These are phyloP conservation scores for Petromus typicus DNA, from an alignment of 2,113 vertebrate species.

Conservation along the genomic window DNA sequence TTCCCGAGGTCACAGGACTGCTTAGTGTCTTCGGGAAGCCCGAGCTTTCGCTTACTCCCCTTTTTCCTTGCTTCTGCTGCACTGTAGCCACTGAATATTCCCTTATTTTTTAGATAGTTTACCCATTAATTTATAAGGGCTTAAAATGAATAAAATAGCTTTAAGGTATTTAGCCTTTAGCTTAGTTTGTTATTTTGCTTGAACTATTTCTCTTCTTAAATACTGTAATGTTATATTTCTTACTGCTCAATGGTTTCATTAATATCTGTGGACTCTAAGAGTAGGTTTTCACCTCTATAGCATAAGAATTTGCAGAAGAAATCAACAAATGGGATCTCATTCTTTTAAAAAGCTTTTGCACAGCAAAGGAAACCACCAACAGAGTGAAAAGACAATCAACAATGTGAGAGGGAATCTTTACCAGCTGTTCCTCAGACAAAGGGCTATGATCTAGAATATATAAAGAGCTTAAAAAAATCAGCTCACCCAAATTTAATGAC, in stretches of 20 bases:
- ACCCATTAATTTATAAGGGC: background rate
- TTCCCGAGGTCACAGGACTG: background rate
- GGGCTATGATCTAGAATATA: too few relatives aligned
- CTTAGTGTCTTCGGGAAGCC: background rate
- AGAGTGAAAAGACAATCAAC: too few relatives aligned
- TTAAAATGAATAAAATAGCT: constrained; percentile 16
- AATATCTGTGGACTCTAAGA: background rate
- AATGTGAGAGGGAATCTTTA: too few relatives aligned
- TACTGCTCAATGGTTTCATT: background rate
- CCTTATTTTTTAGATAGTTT: background rate
- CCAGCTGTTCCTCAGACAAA: too few relatives aligned
- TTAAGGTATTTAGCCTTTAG: constrained; percentile 13
- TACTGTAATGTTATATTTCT: background rate
- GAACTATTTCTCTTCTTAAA: background rate
- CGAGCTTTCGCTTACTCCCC: background rate
- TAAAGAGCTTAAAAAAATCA: too few relatives aligned
- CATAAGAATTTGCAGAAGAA: too few relatives aligned
- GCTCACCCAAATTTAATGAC: too few relatives aligned
- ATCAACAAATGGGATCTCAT: too few relatives aligned
- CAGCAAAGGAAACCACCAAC: too few relatives aligned
- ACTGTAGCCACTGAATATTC: background rate
- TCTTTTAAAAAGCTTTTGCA: too few relatives aligned
- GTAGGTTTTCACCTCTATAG: background rate
- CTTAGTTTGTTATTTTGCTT: background rate
- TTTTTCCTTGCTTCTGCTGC: background rate